Percentiles rank a stretch among this genome's conserved stretches.
phyloP scores from a whole-genome alignment of 2,797 vertebrate genomes.

The Sparus aurata region DNA sequence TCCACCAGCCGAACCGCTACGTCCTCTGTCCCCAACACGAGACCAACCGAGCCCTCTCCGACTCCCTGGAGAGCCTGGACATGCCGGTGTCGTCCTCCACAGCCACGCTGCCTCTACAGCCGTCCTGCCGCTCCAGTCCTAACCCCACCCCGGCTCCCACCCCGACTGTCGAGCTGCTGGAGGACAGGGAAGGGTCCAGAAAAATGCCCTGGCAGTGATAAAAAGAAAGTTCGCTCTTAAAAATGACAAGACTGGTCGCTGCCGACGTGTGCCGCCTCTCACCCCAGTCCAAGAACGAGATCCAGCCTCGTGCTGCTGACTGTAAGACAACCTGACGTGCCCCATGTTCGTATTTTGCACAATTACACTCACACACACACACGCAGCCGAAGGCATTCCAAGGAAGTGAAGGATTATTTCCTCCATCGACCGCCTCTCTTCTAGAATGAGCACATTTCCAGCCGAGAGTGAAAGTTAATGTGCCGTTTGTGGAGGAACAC shows the following conservation, averaged over 20 bases:
- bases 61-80: constrained; percentile 86
- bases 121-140: constrained; percentile 74
- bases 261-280: constrained; percentile 40
- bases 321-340: constrained; percentile 37
- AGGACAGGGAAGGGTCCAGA: constrained; percentile 67
- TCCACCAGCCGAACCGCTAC: constrained; percentile 89
- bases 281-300: constrained; percentile 26
- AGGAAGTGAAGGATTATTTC: constrained; percentile 26
- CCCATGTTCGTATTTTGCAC: constrained; percentile 60
- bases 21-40: constrained; percentile 92
- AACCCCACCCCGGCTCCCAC: constrained; percentile 58
- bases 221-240: neutral
- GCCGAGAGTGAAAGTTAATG: neutral
- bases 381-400: constrained; percentile 58
- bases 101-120: constrained; percentile 77
- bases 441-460: constrained; percentile 43
- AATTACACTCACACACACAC: constrained; percentile 27
- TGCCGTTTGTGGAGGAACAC: constrained; percentile 8
- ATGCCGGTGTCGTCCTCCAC: constrained; percentile 77
- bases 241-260: constrained; percentile 23
- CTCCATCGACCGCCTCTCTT: neutral
- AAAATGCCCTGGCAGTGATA: constrained; percentile 81
- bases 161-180: constrained; percentile 67
- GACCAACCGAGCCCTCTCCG: constrained; percentile 77
- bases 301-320: constrained; percentile 47